phyloP scores from a whole-genome alignment of 2,113 vertebrate species.

The Cinclus cinclus region DNA sequence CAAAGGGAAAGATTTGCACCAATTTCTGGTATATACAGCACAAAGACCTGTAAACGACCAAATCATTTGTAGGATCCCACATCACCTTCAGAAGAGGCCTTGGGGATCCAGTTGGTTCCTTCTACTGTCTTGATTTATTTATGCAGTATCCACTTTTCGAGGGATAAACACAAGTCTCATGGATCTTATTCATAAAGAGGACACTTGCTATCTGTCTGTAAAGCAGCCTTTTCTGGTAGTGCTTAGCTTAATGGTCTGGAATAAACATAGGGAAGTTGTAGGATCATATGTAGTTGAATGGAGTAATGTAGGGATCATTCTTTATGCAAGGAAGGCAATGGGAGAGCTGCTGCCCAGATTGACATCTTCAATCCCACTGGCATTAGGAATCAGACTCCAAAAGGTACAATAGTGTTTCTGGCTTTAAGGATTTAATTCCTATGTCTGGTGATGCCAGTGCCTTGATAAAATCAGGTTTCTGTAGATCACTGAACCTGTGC shows the following conservation, averaged over 20 bases:
- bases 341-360: not conserved
- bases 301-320: not conserved
- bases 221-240: not conserved
- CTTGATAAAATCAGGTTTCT: constrained; percentile 28
- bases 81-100: not conserved
- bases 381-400: not conserved
- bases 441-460: not conserved
- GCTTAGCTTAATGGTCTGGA: not conserved
- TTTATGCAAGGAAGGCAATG: not conserved
- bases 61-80: not conserved
- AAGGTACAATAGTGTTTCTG: not conserved
- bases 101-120: constrained; percentile 36
- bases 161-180: constrained; percentile 70
- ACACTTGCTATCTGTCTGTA: not conserved
- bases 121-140: constrained; percentile 67
- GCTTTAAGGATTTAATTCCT: constrained; percentile 3
- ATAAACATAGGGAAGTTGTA: not conserved
- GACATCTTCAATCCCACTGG: not conserved
- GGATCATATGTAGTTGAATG: not conserved
- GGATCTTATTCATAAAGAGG: not conserved
- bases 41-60: not conserved
- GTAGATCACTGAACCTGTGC: not conserved
- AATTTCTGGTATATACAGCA: not conserved
- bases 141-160: constrained; percentile 75
- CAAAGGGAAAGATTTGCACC: not conserved